phyloP scores from a whole-genome alignment of 2,113 vertebrate species.

The Entomyzon cyanotis region DNA sequence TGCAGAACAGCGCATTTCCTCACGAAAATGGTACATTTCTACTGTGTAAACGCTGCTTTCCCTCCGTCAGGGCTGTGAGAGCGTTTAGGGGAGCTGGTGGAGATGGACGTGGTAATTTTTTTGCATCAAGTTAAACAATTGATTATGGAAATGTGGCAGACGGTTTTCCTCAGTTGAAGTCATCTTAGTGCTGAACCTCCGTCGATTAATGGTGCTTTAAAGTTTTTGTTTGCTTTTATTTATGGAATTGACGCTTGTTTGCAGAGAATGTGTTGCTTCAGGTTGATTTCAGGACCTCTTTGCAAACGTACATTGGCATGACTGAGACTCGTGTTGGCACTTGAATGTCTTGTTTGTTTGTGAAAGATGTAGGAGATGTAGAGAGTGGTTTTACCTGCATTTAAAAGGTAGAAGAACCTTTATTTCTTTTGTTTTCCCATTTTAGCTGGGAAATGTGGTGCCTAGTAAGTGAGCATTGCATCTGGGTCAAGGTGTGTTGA shows the following conservation, averaged over 20 bases:
- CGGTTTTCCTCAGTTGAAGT: background rate
- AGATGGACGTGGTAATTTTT: rapidly evolving
- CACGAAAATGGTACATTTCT: rapidly evolving
- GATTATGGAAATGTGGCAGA: rapidly evolving
- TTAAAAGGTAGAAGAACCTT: background rate
- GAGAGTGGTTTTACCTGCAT: rapidly evolving
- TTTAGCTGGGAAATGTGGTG: background rate
- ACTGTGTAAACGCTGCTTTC: background rate
- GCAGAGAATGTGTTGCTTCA: rapidly evolving
- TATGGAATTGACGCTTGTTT: rapidly evolving
- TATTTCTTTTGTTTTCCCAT: background rate
- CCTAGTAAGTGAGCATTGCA: background rate
- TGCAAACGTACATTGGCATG: rapidly evolving
- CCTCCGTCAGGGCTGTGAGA: rapidly evolving
- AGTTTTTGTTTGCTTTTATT: background rate
- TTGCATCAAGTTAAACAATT: rapidly evolving
- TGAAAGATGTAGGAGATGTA: background rate
- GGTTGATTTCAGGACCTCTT: background rate
- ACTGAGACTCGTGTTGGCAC: no score
- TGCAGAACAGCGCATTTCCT: rapidly evolving
- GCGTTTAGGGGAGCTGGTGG: background rate
- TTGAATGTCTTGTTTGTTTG: background rate
- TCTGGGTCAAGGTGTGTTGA: background rate
- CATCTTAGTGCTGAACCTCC: background rate
- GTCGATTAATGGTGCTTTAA: rapidly evolving